Conservation (phyloP, 1,140 invertebrate species). For the Sarcophaga peregrina region DNA sequence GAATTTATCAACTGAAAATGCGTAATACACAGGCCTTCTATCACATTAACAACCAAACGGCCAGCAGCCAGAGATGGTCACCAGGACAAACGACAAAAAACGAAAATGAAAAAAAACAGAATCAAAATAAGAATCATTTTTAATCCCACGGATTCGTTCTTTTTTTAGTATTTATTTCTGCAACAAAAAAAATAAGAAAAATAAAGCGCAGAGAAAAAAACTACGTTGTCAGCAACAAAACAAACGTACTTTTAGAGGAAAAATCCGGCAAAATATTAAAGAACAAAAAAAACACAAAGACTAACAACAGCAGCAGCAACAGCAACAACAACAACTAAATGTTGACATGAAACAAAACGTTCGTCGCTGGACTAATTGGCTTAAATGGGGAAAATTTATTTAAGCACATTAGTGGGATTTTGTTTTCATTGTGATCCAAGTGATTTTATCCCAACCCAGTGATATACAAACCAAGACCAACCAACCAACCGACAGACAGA, state of each 20-base stretch:
- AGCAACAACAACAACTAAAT: slow-evolving; percentile 23
- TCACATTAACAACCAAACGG: slow-evolving; percentile 25
- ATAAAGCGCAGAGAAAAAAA: background rate
- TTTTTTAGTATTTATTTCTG: background rate
- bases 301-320: background rate
- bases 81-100: background rate
- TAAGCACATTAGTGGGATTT: slow-evolving; percentile 66
- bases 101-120: background rate
- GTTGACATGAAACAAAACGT: slow-evolving; percentile 67
- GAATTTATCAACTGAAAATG: slow-evolving; percentile 24
- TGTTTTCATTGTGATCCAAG: slow-evolving; percentile 38
- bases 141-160: slow-evolving; percentile 38
- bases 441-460: slow-evolving; percentile 43
- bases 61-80: slow-evolving; percentile 11
- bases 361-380: slow-evolving; percentile 64
- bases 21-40: slow-evolving; percentile 38
- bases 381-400: slow-evolving; percentile 66
- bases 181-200: background rate
- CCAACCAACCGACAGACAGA: background rate
- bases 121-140: slow-evolving; percentile 37
- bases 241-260: background rate
- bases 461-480: background rate
- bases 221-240: slow-evolving; percentile 19
- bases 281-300: slow-evolving; percentile 39
- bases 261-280: slow-evolving; percentile 1